phyloP scores from a whole-genome alignment of 2,113 vertebrate genomes.

The Anolis sagrei region DNA sequence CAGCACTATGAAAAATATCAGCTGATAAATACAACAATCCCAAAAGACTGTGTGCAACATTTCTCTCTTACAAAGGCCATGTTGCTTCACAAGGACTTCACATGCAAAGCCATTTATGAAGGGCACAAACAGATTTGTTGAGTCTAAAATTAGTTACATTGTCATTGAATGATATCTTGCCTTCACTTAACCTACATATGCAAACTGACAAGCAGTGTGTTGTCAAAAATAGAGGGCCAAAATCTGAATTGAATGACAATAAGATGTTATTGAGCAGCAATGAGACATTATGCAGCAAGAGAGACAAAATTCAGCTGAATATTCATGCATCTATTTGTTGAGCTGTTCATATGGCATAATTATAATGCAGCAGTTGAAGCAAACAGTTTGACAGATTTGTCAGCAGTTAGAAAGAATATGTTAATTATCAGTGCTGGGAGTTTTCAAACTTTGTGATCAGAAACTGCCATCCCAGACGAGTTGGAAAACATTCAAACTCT shows the following conservation, averaged over 20 bases:
- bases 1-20: background rate
- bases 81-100: background rate
- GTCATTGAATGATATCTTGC: background rate
- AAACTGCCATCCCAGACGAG: background rate
- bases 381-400: constrained; percentile 30
- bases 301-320: background rate
- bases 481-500: background rate
- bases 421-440: constrained; percentile 23
- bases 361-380: constrained; percentile 18
- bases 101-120: background rate
- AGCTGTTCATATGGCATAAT: constrained; percentile 13
- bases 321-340: constrained; percentile 24
- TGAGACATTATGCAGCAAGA: constrained; percentile 12
- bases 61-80: background rate
- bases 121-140: background rate
- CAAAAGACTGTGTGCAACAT: background rate
- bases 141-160: background rate
- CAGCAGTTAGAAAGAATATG: constrained; percentile 19
- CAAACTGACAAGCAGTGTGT: background rate
- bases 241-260: background rate
- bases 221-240: background rate
- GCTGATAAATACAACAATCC: background rate
- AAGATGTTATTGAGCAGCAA: background rate
- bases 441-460: constrained; percentile 11
- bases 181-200: background rate